Base-by-base conservation (phyloP, 2,888 invertebrate species). In the Pheosia tremula region DNA sequence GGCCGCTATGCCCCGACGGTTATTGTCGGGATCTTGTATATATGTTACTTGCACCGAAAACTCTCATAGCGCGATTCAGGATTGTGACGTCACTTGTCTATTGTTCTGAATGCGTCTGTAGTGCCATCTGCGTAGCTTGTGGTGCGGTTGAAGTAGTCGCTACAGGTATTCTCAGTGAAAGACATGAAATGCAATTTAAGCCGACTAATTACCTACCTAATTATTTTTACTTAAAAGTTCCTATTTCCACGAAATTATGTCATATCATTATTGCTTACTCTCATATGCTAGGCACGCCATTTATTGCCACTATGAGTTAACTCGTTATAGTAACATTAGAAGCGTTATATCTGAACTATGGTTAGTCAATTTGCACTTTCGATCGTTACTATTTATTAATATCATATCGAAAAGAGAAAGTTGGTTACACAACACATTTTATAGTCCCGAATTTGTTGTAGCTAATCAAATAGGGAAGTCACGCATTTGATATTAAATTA, bases 371-470 rank as follows among this genome's bases (percentile, higher is more conserved):
- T 38, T 60, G 54, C 57, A 67, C 61, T 75, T 67, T 72, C 68
- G 11, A 64, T 59, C 13, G n/a, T 36, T 60, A 50, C 55, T 60
- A 66, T 58, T 66, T 67, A 59, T 56, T 66, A 64, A 64, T 68
- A 68, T 75, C 66, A 66, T 60, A 67, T 62, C 58, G 60, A 66
- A 70, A 74, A 67, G 73, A 67, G 75, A 79, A 77, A 79, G 77
- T 71, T 62, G 45, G 61, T 80, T 79, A 75, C 62, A 64, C 62
- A 78, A 79, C 59, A 60, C 58, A 64, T 65, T 72, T 69, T 66
- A 72, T 69, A 66, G 62, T 63, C 68, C 72, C 63, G 62, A 71
- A 76, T 61, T 63, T 53, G 70, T 65, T n/a, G 59, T 57, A 56
- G 56, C 56, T 66, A 61, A 60, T 53, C 59, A 59, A 54, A 64